Evolutionary conservation across 1,140 invertebrate genomes (phyloP).

Genomic region (Notospermus geniculatus): DNA sequence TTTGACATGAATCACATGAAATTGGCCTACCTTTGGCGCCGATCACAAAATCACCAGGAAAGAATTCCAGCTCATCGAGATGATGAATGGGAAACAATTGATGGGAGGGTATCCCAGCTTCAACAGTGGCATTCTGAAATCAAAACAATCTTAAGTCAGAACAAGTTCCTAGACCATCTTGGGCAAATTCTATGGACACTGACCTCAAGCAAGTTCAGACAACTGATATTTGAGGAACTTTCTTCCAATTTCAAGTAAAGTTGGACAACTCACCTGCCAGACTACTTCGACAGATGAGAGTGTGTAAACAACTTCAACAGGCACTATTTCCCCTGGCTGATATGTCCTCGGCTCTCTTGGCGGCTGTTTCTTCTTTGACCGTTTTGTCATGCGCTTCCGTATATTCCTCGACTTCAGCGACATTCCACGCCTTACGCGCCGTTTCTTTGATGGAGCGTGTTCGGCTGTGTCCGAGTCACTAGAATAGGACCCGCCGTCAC

Average conservation of each 20-base stretch:
- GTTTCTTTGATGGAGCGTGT: background rate
- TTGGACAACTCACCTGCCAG: constrained; percentile 76
- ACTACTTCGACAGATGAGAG: constrained; percentile 78
- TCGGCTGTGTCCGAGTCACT: constrained; percentile 16
- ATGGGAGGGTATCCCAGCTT: constrained; percentile 78
- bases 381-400: constrained; percentile 12
- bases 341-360: constrained; percentile 63
- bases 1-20: no score
- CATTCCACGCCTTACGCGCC: background rate
- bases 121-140: constrained; percentile 74
- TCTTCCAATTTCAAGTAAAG: no score
- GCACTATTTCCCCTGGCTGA: constrained; percentile 60
- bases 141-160: no score
- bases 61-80: constrained; percentile 93
- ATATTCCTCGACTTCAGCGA: background rate
- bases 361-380: constrained; percentile 55
- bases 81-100: constrained; percentile 91
- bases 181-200: no score
- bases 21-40: constrained; percentile 61
- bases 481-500: constrained; percentile 39
- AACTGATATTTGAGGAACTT: no score
- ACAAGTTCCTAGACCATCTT: no score
- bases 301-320: constrained; percentile 70
- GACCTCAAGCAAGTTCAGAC: no score
- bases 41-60: constrained; percentile 91